These are phyloP conservation scores for Octodonta nipae DNA, from an alignment of 2,888 invertebrate species.

Conservation along the genomic window DNA sequence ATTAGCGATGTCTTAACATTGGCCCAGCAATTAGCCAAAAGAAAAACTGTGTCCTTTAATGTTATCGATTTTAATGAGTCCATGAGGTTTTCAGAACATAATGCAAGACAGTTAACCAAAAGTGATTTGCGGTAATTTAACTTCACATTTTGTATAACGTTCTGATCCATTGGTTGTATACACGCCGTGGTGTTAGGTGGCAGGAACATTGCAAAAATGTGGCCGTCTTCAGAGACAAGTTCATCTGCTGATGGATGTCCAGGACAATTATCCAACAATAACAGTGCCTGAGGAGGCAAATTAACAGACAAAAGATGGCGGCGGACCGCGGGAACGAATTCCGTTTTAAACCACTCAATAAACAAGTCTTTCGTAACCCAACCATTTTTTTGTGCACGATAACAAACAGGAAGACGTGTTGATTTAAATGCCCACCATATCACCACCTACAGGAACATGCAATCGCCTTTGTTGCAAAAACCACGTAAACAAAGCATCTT, in stretches of 20 bases:
- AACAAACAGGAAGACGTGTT: conserved; percentile 1
- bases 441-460: no score
- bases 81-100: not conserved
- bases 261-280: not conserved
- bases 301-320: not conserved
- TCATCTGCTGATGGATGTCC: not conserved
- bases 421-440: no score
- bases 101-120: not conserved
- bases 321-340: not conserved
- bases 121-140: not conserved
- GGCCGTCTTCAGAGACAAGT: not conserved
- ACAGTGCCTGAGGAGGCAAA: not conserved
- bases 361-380: not conserved
- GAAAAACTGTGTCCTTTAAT: not conserved
- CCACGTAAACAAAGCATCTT: no score
- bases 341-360: not conserved
- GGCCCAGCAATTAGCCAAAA: not conserved
- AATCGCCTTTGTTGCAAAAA: no score
- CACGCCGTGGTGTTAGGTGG: not conserved
- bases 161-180: not conserved
- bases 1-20: not conserved
- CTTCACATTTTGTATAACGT: not conserved
- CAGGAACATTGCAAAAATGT: not conserved
- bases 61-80: not conserved
- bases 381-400: not conserved